These are phyloP conservation scores for Megaceryle torquata DNA, from an alignment of 2,113 vertebrate species.

Conservation along the genomic window DNA sequence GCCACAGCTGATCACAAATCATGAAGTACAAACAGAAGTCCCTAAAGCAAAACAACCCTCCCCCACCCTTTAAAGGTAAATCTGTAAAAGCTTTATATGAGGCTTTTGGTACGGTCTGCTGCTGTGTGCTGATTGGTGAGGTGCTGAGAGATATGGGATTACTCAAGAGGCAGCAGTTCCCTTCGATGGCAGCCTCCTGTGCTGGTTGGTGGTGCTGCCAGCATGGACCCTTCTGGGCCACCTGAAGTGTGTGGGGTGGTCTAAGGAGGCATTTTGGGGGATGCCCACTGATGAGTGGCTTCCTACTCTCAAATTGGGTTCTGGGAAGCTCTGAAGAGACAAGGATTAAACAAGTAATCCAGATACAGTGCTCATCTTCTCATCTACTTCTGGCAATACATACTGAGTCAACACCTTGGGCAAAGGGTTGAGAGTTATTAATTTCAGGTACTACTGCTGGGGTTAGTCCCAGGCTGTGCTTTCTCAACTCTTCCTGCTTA, in stretches of 20 bases:
- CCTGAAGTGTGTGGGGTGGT: too few species aligned
- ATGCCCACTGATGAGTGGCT: background rate
- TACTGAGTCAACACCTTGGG: background rate
- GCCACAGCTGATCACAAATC: background rate
- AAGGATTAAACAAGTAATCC: background rate
- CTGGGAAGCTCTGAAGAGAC: accelerated
- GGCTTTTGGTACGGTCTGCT: background rate
- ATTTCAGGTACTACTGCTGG: background rate
- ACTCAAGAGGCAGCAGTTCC: background rate
- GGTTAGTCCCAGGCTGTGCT: background rate
- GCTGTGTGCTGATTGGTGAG: background rate
- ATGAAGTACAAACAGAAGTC: background rate
- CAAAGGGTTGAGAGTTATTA: background rate
- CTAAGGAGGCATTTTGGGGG: background rate
- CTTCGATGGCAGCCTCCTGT: background rate
- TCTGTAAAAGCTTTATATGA: background rate
- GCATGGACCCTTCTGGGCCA: background rate
- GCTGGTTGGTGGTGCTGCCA: background rate
- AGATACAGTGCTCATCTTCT: background rate
- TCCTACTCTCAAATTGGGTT: background rate
- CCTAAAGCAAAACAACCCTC: background rate
- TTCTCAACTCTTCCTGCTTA: background rate
- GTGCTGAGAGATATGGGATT: background rate
- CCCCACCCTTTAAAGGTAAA: background rate
- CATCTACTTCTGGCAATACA: background rate